Base-by-base conservation (phyloP, 2,113 vertebrate species). In the Raja brachyura region DNA sequence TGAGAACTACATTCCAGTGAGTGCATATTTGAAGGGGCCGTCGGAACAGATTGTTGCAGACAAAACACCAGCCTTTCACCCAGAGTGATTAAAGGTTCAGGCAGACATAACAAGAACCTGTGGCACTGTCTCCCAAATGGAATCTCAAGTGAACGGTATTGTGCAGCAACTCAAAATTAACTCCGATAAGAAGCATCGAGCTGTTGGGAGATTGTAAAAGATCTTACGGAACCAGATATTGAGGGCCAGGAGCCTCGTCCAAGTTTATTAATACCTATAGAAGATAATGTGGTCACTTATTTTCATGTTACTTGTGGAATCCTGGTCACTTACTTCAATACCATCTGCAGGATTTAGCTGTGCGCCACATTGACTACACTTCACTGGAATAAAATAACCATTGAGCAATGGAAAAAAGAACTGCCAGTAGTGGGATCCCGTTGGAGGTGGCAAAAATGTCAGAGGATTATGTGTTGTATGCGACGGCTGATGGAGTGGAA, bases 101-200 rank as follows among this genome's bases (percentile, higher is more conserved):
- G 14, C 83, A 88, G 83, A 31, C 83, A 88, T 66, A 88, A 88
- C 83, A 88, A 88, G 28, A 14, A 33, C 83, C 61, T 63, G 18
- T 66, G 63, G 39, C 16, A 4, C 13, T 6, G 28, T 66, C 54
- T 85, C 25, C 25, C 22, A 75, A 85, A 83, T 83, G 7, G 77
- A 79, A 83, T 3, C 79, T 83, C 48, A 83, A 54, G 48, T 83
- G 48, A 59, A 83, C 10, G 56, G 25, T 56, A 56, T 85, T n/a
- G 83, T 86, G 25, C 31, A 16, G 20, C 25, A 86, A 61, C 11
- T 61, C 54, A 56, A 25, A 83, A 83, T 83, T 83, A 56, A 83
- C 22, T 83, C 79, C 54, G 28, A 25, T 83, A 11, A 28, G 79
- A 83, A 28, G 79, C 18, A 54, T 25, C 22, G 28, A 11, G 18